phyloP scores from a whole-genome alignment of 2,113 vertebrate genomes.

The Limanda limanda region DNA sequence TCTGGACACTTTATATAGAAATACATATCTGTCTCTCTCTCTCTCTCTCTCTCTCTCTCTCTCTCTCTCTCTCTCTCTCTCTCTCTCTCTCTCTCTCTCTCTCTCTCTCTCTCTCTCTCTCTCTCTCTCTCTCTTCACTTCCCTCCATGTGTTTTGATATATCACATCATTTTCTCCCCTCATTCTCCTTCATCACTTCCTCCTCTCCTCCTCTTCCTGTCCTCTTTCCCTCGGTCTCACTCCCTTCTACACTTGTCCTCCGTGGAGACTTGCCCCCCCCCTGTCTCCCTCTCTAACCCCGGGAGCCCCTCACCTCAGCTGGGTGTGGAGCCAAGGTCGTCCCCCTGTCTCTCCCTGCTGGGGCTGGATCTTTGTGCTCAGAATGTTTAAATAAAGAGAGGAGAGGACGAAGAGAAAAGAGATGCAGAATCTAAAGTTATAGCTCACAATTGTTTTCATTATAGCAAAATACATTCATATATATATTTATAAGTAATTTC shows the following conservation, averaged over 20 bases:
- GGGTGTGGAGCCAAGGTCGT: slow-evolving; percentile 68
- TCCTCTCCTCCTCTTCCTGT: neutral
- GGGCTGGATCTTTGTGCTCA: slow-evolving; percentile 46
- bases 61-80: too few species aligned
- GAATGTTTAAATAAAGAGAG: slow-evolving; percentile 42
- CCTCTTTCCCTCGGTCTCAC: neutral
- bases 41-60: neutral
- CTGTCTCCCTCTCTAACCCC: slow-evolving; percentile 33
- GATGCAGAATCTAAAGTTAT: neutral
- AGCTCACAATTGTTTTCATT: too few species aligned
- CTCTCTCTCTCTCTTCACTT: too few species aligned
- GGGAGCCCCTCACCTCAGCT: slow-evolving; percentile 58
- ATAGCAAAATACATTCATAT: too few species aligned
- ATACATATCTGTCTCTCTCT: slow-evolving; percentile 47
- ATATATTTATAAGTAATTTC: too few species aligned
- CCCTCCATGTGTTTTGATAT: too few species aligned
- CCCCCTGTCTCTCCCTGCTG: slow-evolving; percentile 58
- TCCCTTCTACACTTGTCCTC: neutral
- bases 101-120: too few species aligned
- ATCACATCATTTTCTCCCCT: neutral
- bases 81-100: neutral
- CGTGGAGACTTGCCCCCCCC: slow-evolving; percentile 16
- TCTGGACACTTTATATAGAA: slow-evolving; percentile 72
- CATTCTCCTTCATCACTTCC: neutral
- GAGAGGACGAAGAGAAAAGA: neutral